phyloP scores from a whole-genome alignment of 2,888 invertebrate genomes.

The Drosophila robusta region DNA sequence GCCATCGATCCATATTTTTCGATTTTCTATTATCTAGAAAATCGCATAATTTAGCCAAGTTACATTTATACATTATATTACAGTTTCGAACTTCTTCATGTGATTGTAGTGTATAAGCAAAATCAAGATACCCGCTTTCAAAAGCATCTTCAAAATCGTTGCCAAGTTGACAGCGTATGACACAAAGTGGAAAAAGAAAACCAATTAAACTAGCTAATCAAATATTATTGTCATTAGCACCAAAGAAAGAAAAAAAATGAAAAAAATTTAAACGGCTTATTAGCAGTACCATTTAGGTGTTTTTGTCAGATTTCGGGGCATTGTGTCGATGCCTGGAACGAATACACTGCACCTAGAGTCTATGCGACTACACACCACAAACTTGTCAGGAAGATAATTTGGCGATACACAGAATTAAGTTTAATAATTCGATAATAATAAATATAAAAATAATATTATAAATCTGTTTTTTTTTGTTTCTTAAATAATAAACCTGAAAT shows the following conservation, averaged over 20 bases:
- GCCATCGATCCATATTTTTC: constrained; percentile 6
- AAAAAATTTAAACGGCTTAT: constrained; percentile 77
- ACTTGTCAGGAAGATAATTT: background rate
- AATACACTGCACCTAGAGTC: background rate
- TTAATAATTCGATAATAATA: too few species aligned
- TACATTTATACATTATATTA: background rate
- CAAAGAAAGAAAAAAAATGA: constrained; percentile 6
- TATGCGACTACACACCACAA: constrained; percentile 1
- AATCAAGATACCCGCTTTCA: constrained; percentile 3
- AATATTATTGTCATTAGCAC: constrained; percentile 83
- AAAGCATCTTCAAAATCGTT: constrained; percentile 1
- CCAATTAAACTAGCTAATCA: constrained; percentile 81
- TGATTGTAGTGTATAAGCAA: constrained; percentile 11
- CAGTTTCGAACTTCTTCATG: constrained; percentile 1
- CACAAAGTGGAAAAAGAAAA: constrained; percentile 68
- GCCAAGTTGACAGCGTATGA: constrained; percentile 57
- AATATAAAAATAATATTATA: too few species aligned
- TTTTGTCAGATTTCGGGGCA: constrained; percentile 41
- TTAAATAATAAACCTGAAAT: too few species aligned
- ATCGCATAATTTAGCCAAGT: background rate
- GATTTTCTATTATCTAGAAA: background rate
- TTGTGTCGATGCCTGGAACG: constrained; percentile 13
- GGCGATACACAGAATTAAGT: background rate
- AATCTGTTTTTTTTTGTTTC: too few species aligned
- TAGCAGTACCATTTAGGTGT: constrained; percentile 77